Evolutionary conservation across 2,888 invertebrate genomes (phyloP), one percentile per base, ranked within the genome.

Genomic region (Tuberolachnus salignus): DNA sequence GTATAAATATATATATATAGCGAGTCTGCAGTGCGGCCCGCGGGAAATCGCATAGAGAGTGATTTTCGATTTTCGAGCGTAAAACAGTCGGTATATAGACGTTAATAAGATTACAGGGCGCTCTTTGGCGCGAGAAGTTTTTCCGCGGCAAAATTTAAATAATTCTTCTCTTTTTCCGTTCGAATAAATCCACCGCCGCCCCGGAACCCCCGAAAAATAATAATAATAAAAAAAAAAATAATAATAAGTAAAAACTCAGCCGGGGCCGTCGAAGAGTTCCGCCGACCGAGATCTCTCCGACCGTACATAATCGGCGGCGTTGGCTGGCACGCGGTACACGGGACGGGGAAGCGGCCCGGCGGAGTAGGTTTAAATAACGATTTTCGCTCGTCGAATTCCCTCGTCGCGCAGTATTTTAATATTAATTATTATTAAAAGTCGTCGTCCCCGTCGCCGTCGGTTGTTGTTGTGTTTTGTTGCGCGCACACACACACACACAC

Each of bases 391-490:
- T 78, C 69, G 78, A 78, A 78, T 78, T 78, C 57, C 78, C 69
- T 69, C 78, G 78, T 78, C 78, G 78, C 69, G 73, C 73, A 67
- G 69, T 78, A 69, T 78, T 78, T 78, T 78, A 78, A 78, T 78
- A 78, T 78, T 78, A 78, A 78, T 69, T 78, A 78, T 78, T 78
- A 78, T 78, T 78, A 78, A 69, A 78, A 78, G 78, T 78, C 69
- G 78, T 78, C 78, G 78, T 61, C 69, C 21, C 61, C 57, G 59
- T 69, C 8, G 63, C 63, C n/a, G 49, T 61, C n/a, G n/a, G n/a
- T n/a, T n/a, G 61, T 51, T 49, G 34, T 61, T 21, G 16, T 34
- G 34, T 34, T 34, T 34, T 34, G 34, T 34, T 34, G 34, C 34
- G 6, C 34, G 34, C 34, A 6, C 34, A 34, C 34, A 34, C 34